Conservation (phyloP, 1,140 invertebrate genomes). For the Maconellicoccus hirsutus region DNA sequence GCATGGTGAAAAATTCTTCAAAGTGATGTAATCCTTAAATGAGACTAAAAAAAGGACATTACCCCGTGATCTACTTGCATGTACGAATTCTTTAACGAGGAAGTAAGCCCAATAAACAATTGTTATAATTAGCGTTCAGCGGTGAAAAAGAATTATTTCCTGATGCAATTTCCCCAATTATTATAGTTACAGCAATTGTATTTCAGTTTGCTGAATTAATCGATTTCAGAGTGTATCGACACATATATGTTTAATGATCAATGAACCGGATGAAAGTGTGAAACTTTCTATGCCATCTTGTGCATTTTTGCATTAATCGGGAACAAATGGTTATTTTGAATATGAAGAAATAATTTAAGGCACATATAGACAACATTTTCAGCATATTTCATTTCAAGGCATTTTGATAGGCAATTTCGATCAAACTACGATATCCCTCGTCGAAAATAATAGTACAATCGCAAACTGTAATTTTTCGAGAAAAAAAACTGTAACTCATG, state of each 20-base stretch:
- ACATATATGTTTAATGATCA: neutral
- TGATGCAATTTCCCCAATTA: neutral
- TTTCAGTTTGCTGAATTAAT: neutral
- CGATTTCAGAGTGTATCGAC: constrained; percentile 7
- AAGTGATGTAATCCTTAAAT: too few relatives aligned
- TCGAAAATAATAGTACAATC: too few relatives aligned
- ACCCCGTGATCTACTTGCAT: neutral
- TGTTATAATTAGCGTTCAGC: neutral
- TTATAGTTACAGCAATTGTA: neutral
- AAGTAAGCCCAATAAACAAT: neutral
- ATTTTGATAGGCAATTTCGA: too few relatives aligned
- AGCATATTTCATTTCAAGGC: too few relatives aligned
- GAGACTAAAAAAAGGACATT: neutral
- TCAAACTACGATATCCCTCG: too few relatives aligned
- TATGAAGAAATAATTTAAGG: too few relatives aligned
- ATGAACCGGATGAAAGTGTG: neutral
- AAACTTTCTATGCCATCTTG: neutral
- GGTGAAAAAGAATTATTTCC: neutral
- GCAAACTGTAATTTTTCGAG: too few relatives aligned
- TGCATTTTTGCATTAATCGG: neutral
- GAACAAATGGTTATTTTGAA: neutral
- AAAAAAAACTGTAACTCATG: too few relatives aligned
- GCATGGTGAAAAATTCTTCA: too few relatives aligned
- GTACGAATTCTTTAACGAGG: neutral
- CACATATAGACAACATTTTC: too few relatives aligned